Base-by-base conservation (phyloP, 2,113 vertebrate genomes). In the Acanthisitta chloris region DNA sequence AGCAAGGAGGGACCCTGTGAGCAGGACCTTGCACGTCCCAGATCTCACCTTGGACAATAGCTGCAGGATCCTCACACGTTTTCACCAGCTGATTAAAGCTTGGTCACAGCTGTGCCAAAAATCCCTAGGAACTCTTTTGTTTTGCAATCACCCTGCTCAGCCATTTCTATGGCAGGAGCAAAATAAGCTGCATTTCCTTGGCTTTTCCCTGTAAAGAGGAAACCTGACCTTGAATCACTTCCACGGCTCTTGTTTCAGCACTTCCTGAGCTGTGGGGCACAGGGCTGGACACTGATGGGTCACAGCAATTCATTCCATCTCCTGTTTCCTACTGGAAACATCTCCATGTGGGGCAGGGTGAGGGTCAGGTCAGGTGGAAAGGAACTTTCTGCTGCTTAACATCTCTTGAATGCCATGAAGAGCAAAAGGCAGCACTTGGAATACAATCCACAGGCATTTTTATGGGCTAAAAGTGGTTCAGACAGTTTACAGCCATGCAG, bases 11-110 rank as follows among this genome's bases (percentile, higher is more conserved):
- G 46, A 54, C 34, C 28, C 43, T 55, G 19, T 23, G 36, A 49
- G 14, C 17, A 79, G 62, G 51, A 40, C 62, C 14, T 29, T 51
- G 4, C 52, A 72, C 1, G 2, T 40, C 15, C 33, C 26, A 8
- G 38, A 28, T 69, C 38, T 81, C 2, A 0, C 46, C 54, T 52
- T 36, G 29, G 62, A 14, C 0, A 6, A 36, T 0, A 0, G 25
- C 33, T 67, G 33, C 31, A 34, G 54, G n/a, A 81, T 33, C 45
- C 64, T 73, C 12, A 1, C 25, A 25, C 7, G 2, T 48, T 77
- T 81, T 45, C 84, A 58, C 31, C 49, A 48, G 17, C n/a, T 73
- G 8, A 15, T 69, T 57, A 36, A 70, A 70, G 70, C n/a, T 85
- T 52, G 36, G 65, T 57, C 26, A 18, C 36, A 26, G 2, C 8